phyloP scores from a whole-genome alignment of 1,140 invertebrate genomes.

The Ceratosolen solmsi region DNA sequence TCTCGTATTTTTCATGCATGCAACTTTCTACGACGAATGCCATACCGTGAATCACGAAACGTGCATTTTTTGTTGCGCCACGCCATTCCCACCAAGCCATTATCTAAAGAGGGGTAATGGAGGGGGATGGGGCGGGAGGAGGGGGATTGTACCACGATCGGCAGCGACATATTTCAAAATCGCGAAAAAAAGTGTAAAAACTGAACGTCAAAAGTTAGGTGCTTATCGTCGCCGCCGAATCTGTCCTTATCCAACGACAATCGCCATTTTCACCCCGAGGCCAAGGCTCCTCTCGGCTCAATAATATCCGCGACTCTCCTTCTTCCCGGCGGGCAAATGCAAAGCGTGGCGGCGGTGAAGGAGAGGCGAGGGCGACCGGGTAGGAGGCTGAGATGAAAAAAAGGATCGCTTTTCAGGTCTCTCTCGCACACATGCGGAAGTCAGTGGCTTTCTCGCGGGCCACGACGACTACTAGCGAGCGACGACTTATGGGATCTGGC shows the following conservation, averaged over 20 bases:
- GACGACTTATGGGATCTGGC: slow-evolving; percentile 33
- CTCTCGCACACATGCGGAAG: background rate
- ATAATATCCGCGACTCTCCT: too few relatives aligned
- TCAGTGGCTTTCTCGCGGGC: background rate
- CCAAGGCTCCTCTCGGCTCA: too few relatives aligned
- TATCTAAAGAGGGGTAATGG: background rate
- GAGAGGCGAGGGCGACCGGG: background rate
- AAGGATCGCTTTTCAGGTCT: background rate
- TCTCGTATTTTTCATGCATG: slow-evolving; percentile 13
- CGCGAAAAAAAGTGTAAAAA: background rate
- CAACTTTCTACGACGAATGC: slow-evolving; percentile 24
- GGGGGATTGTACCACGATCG: background rate
- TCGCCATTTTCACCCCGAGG: background rate
- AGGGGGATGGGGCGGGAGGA: too few relatives aligned
- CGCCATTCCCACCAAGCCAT: background rate
- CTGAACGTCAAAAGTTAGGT: background rate
- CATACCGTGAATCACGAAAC: slow-evolving; percentile 30
- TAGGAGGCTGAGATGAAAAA: background rate
- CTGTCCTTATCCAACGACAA: background rate
- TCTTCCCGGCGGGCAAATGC: too few relatives aligned
- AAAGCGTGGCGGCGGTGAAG: background rate
- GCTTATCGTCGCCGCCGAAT: background rate
- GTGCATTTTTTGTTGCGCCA: background rate
- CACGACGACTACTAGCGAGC: background rate
- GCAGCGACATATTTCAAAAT: background rate